Base-by-base conservation (phyloP, 2,113 vertebrate genomes). In the Myocastor coypus region DNA sequence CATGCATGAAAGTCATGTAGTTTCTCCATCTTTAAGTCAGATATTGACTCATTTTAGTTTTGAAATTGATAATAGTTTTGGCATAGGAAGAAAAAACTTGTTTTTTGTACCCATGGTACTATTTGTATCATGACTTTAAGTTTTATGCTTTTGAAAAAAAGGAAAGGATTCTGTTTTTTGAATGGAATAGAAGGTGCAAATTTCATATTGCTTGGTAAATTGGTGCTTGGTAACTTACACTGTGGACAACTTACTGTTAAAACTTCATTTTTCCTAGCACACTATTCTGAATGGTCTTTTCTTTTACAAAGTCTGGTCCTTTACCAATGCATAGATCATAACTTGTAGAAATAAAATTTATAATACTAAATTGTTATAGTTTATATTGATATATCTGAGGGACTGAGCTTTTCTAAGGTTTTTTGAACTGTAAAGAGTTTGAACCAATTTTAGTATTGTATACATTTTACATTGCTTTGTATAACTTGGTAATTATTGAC, bases 341-440 rank as follows among this genome's bases (percentile, higher is more conserved):
- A 96, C 46, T 82, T 87, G 32, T 92, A 92, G n/a, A 88, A 77
- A 73, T 78, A 78, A 63, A 80, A 83, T 92, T 94, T 85, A 28
- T 90, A 86, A n/a, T 89, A 92, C 42, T 83, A 3, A 37, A 94
- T 71, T 61, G 17, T 77, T 61, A 30, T 24, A 81, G 5, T 81
- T 87, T 75, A 59, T 87, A 83, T 57, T 89, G 46, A 0, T 89
- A 82, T 94, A 28, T 83, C 80, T 37, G 55, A 97, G 55, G 34
- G 8, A 82, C 61, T 89, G 10, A 82, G 61, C 63, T 63, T 64
- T 50, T 75, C 22, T 61, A 64, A 94, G 91, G 30, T 42, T 96
- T 96, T 95, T 69, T 89, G 52, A 95, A 69, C 19, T 61, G 0
- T 59, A 82, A 61, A 57, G 24, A 42, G 14, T 89, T 83, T 75